Base-by-base conservation (phyloP, 1,140 invertebrate species). In the Onthophagus taurus region DNA sequence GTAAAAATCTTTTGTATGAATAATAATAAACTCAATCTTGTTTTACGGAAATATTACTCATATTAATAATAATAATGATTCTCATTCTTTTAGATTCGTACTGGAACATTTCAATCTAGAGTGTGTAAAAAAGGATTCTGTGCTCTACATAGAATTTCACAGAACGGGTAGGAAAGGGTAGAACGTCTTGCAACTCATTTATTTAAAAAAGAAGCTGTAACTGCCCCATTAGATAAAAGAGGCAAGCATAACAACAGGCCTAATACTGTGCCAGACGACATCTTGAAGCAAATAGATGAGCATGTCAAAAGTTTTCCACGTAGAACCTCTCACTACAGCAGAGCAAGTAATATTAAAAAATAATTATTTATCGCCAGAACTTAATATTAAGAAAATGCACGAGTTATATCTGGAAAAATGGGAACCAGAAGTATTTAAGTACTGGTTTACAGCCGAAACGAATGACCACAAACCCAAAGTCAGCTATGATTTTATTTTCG, bases 291-390 rank as follows among this genome's bases (percentile, higher is more conserved):
- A 41, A 18, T 45, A 14, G 14, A 41, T 14, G 36, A 49, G 7
- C 44, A 49, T 19, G 37, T 48, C 17, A 41, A 20, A 12, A 42
- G 44, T 17, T 49, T 49, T 45, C 44, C 47, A 41, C 36, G 43
- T 30, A 31, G 19, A 23, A 45, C 33, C 13, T 49, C 47, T 16
- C 42, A 49, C 41, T 49, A 49, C 19, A 41, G 31, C 31, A 33
- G 14, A 14, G 31, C 6, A 33, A 33, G 14, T 26, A 33, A 33
- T 33, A 6, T 33, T 33, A 6, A 13, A 14, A 33, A 8, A 33
- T 6, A 19, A n/a, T 19, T 23, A 23, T 23, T 39, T 21, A 4
- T 39, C 19, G 2, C 12, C 12, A 3, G 36, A 24, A 11, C 20
- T 39, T 9, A 39, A 30, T 42, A 42, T 26, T 16, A 29, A 12